Base-by-base conservation (phyloP, 1,140 invertebrate species). In the Pseudobourletiella spinata region DNA sequence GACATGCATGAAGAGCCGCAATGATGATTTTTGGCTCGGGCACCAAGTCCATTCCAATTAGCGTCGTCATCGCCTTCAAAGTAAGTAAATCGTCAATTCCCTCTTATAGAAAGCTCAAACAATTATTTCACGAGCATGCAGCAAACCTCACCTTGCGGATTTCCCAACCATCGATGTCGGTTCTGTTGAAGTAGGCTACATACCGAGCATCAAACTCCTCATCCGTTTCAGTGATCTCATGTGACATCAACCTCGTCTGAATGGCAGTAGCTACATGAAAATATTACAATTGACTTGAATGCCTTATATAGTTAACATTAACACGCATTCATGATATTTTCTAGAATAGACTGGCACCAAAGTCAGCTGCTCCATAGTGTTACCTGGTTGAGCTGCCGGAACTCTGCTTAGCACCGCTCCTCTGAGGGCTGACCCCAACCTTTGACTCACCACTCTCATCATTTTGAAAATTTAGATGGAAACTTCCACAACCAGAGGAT, bases 151-250 rank as follows among this genome's bases (percentile, higher is more conserved):
- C 75, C 74, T 93, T 89, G 24, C 96, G 84, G 64, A 95, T 82
- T 79, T 97, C 92, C 96, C 96, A 99, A 42, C 86, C 86, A 79
- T 98, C 95, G 74, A 98, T 91, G 70, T 97, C 88, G 43, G 82
- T 80, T 52, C 89, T 82, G 74, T 84, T 89, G 78, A 98, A 94
- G 76, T 84, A 97, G 24, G 83, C 81, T 74, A 87, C 85, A 76
- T 88, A 95, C 73, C 88, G 79, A 22, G 77, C 75, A 73, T 88
- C 85, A 72, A 88, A 86, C 71, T 86, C 82, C 67, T 84, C 86
- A 50, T 86, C 86, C 15, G 79, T 76, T 64, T 82, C 79, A 55
- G 73, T 0, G 11, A 55, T 32, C 51, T 42, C 64, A 55, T 64
- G 63, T 15, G 62, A 58, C 6, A 52, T 55, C 63, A 65, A 39